phyloP scores from a whole-genome alignment of 2,888 invertebrate species.

The Thumatha senex region DNA sequence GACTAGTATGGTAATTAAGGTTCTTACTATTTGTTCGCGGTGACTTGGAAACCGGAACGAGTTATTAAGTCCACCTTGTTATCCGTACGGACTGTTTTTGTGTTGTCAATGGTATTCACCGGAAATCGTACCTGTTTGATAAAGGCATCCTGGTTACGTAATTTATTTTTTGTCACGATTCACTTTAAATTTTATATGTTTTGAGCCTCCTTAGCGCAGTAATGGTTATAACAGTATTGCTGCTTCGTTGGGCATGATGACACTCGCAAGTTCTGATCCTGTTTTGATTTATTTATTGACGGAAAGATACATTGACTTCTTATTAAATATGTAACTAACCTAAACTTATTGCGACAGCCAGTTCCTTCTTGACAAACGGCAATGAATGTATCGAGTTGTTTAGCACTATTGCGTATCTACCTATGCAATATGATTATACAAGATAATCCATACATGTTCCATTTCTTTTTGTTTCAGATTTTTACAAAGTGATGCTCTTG shows the following conservation, averaged over 20 bases:
- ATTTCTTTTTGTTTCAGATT: slow-evolving; percentile 64
- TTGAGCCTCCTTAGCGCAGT: slow-evolving; percentile 2
- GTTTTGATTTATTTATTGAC: not conserved
- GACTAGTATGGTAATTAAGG: slow-evolving; percentile 59
- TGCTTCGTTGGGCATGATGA: not conserved
- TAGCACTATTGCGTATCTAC: too few species aligned
- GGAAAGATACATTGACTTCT: not conserved
- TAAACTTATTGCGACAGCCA: too few species aligned
- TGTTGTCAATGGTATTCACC: slow-evolving; percentile 47
- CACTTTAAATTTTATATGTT: slow-evolving; percentile 26
- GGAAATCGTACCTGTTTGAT: slow-evolving; percentile 71
- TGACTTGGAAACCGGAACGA: slow-evolving; percentile 38
- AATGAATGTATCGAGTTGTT: too few species aligned
- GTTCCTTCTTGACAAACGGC: too few species aligned
- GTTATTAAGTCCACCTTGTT: slow-evolving; percentile 43
- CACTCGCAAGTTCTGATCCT: not conserved
- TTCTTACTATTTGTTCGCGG: slow-evolving; percentile 46
- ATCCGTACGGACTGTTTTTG: slow-evolving; percentile 50
- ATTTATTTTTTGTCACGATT: slow-evolving; percentile 45
- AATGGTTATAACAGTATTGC: not conserved
- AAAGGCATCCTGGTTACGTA: slow-evolving; percentile 55
- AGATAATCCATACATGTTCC: too few species aligned
- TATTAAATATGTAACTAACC: not conserved
- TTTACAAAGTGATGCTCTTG: slow-evolving; percentile 60
- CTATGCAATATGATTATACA: too few species aligned